A percentile compares a stretch with the other conserved stretches of the same genome.
Evolutionary conservation across 2,888 invertebrate species (phyloP).

Genomic region (Zaprionus bogoriensis): DNA sequence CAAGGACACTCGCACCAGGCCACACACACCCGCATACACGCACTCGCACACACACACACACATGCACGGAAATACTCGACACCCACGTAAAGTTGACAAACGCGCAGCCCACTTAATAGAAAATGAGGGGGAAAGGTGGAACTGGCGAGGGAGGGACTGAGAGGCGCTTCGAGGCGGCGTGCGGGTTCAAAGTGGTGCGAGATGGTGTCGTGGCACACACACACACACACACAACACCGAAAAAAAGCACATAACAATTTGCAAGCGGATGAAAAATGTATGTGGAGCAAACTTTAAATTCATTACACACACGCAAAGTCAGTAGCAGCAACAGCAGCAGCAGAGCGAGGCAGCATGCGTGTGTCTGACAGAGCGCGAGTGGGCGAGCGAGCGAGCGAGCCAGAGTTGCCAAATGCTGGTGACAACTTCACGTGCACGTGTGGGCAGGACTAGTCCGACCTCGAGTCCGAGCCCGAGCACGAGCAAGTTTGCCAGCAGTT

Average conservation of each 20-base stretch:
- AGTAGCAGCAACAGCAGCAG: neutral
- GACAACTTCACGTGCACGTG: slow-evolving; percentile 56
- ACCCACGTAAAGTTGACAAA: slow-evolving; percentile 53
- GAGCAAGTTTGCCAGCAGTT: slow-evolving; percentile 53
- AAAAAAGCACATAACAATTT: slow-evolving; percentile 68
- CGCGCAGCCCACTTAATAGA: slow-evolving; percentile 63
- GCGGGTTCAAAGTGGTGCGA: neutral
- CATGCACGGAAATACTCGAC: slow-evolving; percentile 15
- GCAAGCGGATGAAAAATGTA: slow-evolving; percentile 74
- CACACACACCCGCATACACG: slow-evolving; percentile 26
- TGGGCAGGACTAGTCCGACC: slow-evolving; percentile 28
- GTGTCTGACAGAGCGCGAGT: neutral
- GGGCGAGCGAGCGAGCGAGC: slow-evolving; percentile 2
- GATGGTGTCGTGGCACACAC: slow-evolving; percentile 31
- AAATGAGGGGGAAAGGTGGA: slow-evolving; percentile 33
- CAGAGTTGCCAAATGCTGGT: slow-evolving; percentile 35
- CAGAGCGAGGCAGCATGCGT: neutral
- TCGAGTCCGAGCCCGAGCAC: too few relatives aligned
- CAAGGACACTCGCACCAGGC: slow-evolving; percentile 31
- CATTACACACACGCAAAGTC: slow-evolving; percentile 75
- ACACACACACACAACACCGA: slow-evolving; percentile 12
- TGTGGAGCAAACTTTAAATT: slow-evolving; percentile 74
- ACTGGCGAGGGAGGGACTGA: neutral
- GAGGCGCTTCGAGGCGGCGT: neutral
- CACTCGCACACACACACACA: slow-evolving; percentile 26